Evolutionary conservation across 2,797 vertebrate genomes (phyloP).

Genomic region (Sebastes taczanowskii): DNA sequence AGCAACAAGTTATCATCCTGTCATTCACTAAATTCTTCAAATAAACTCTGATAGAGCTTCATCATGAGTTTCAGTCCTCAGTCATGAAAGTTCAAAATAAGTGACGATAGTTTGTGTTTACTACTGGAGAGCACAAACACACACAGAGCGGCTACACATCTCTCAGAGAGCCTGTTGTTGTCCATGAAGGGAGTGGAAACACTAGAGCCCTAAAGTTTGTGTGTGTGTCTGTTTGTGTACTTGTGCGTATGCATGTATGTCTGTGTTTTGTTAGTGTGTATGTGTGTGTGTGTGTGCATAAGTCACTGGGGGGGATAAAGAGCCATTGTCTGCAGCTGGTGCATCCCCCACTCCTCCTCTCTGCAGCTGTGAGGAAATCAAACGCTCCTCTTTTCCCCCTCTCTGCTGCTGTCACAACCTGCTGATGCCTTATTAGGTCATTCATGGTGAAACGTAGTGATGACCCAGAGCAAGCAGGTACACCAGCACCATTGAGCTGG

Average conservation of each 20-base stretch:
- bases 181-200: conserved; percentile 65
- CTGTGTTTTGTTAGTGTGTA: conserved; percentile 51
- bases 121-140: conserved; percentile 12
- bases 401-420: conserved; percentile 75
- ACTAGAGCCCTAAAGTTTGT: conserved; percentile 71
- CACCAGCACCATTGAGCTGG: conserved; percentile 22
- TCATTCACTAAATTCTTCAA: background rate
- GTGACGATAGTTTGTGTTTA: conserved; percentile 46
- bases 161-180: conserved; percentile 70
- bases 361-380: conserved; percentile 89
- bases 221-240: background rate
- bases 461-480: conserved; percentile 53
- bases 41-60: background rate
- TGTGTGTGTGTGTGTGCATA: conserved; percentile 49
- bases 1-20: background rate
- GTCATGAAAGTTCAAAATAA: background rate
- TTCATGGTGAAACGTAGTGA: conserved; percentile 62
- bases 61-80: background rate
- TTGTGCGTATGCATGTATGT: conserved; percentile 30
- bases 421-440: conserved; percentile 76
- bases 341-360: conserved; percentile 80
- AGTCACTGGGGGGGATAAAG: conserved; percentile 80
- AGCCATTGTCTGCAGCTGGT: conserved; percentile 87
- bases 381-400: conserved; percentile 80
- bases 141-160: conserved; percentile 41